A percentile compares a stretch with the other conserved stretches of the same genome.
Conservation (phyloP, 1,140 invertebrate species). For the Leptoteleia sp. region DNA sequence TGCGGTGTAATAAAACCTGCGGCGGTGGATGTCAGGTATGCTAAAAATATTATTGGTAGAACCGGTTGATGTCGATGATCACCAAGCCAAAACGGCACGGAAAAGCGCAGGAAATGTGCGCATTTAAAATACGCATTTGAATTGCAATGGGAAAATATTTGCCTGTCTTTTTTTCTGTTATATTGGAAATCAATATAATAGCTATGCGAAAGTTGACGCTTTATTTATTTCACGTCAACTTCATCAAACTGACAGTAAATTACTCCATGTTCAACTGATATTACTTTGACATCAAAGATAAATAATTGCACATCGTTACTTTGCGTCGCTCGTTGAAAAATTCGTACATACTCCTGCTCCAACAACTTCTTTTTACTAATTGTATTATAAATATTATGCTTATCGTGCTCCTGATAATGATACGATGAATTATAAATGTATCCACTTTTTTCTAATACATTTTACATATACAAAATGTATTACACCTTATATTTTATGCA, state of each 20-base stretch:
- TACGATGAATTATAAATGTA: too few species aligned
- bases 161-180: conserved; percentile 49
- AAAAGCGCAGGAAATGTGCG: conserved; percentile 62
- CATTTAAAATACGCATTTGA: conserved; percentile 68
- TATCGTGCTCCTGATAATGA: too few species aligned
- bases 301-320: conserved; percentile 27
- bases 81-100: conserved; percentile 51
- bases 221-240: conserved; percentile 45
- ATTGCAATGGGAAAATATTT: conserved; percentile 66
- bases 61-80: conserved; percentile 61
- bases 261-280: conserved; percentile 32
- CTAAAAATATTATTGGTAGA: conserved; percentile 61
- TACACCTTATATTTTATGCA: too few species aligned
- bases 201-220: conserved; percentile 48
- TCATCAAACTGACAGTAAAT: conserved; percentile 40
- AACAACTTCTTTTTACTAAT: too few species aligned
- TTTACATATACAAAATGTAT: too few species aligned
- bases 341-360: too few species aligned
- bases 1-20: conserved; percentile 56
- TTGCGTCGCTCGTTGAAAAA: conserved; percentile 1
- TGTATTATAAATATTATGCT: too few species aligned
- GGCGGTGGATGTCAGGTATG: conserved; percentile 45
- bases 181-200: conserved; percentile 66
- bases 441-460: too few species aligned
- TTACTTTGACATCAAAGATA: conserved; percentile 29